Evolutionary conservation across 2,888 invertebrate genomes (phyloP).

Genomic region (Lissonota sp.): DNA sequence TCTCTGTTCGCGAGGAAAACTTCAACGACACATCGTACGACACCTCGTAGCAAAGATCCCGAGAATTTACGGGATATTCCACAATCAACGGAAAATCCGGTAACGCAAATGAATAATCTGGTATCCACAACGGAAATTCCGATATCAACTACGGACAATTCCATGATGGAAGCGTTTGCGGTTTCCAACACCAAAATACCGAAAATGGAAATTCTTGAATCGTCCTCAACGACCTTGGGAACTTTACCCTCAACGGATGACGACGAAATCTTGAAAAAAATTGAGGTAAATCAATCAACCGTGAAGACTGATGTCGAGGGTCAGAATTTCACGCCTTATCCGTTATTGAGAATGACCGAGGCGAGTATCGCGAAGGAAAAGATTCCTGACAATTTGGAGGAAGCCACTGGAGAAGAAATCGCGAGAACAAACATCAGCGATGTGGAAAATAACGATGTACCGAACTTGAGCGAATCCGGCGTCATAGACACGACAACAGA

Average conservation of each 20-base stretch:
- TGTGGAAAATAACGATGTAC: slow-evolving; percentile 56
- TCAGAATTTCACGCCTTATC: slow-evolving; percentile 69
- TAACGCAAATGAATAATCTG: background rate
- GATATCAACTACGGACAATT: background rate
- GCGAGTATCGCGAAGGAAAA: slow-evolving; percentile 8
- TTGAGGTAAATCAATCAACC: slow-evolving; percentile 8
- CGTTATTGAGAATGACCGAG: slow-evolving; percentile 62
- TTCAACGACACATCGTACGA: slow-evolving; percentile 48
- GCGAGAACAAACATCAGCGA: slow-evolving; percentile 11
- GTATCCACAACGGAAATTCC: slow-evolving; percentile 14
- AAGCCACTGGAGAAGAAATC: background rate
- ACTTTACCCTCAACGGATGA: background rate
- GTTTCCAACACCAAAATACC: background rate
- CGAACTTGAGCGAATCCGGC: slow-evolving; percentile 9
- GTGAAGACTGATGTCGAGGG: slow-evolving; percentile 46
- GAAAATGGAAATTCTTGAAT: slow-evolving; percentile 9
- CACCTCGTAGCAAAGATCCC: slow-evolving; percentile 4
- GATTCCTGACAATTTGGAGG: background rate
- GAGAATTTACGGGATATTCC: no score
- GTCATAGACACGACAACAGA: slow-evolving; percentile 13
- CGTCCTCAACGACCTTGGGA: background rate
- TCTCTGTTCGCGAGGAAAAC: slow-evolving; percentile 73
- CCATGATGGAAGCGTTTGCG: background rate
- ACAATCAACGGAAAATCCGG: slow-evolving; percentile 24
- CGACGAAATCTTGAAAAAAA: slow-evolving; percentile 5